These are phyloP conservation scores for Rhagoletis pomonella DNA, from an alignment of 1,140 invertebrate genomes.

Conservation along the genomic window DNA sequence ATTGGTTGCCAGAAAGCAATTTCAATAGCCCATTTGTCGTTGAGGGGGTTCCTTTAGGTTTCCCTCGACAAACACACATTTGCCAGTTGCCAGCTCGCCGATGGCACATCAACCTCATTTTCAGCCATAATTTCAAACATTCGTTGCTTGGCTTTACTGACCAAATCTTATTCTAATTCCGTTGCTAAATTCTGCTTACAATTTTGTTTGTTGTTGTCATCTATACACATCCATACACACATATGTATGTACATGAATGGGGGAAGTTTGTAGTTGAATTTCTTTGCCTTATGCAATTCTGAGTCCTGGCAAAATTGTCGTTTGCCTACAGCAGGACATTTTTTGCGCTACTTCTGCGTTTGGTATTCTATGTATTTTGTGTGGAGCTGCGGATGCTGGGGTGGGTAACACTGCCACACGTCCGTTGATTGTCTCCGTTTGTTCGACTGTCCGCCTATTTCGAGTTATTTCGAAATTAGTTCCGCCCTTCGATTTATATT, in stretches of 20 bases:
- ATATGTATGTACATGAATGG: too few relatives aligned
- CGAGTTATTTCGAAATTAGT: constrained; percentile 55
- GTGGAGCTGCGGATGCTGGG: too few relatives aligned
- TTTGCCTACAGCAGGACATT: not conserved
- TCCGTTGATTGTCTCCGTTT: constrained; percentile 39
- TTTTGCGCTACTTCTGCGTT: not conserved
- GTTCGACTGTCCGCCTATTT: constrained; percentile 54
- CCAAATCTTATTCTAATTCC: constrained; percentile 20
- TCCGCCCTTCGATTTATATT: constrained; percentile 57
- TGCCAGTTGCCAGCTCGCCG: not conserved
- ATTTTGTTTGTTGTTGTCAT: not conserved
- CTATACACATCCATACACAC: too few relatives aligned
- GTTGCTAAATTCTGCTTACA: not conserved
- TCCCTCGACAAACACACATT: not conserved
- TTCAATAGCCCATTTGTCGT: constrained; percentile 35
- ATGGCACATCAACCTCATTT: constrained; percentile 10
- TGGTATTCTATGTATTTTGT: too few relatives aligned
- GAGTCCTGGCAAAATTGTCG: not conserved
- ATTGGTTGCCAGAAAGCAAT: constrained; percentile 31
- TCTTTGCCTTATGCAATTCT: not conserved
- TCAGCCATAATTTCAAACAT: constrained; percentile 36
- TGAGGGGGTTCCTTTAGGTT: not conserved
- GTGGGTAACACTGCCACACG: not conserved
- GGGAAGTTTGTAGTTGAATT: too few relatives aligned
- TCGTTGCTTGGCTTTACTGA: constrained; percentile 2